Percentiles rank a stretch among this genome's conserved stretches.
phyloP scores from a whole-genome alignment of 2,113 vertebrate species.

The Eublepharis macularius region DNA sequence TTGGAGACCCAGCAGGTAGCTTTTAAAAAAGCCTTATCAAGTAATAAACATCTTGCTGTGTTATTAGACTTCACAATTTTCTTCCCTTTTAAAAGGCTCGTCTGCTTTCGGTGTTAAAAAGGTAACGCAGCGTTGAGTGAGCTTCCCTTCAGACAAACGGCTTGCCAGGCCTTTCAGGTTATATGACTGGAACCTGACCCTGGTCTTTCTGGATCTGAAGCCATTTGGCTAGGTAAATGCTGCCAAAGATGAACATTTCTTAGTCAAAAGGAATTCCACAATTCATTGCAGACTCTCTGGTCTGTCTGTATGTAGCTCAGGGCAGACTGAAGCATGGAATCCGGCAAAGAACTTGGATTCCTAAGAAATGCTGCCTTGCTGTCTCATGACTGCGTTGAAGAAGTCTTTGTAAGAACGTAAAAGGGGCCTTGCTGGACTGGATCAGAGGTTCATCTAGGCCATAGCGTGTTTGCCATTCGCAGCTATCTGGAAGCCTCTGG shows the following conservation, averaged over 20 bases:
- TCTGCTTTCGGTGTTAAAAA: background rate
- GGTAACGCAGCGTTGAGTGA: constrained; percentile 31
- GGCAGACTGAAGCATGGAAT: background rate
- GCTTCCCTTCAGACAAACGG: background rate
- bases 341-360: background rate
- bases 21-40: constrained; percentile 53
- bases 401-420: background rate
- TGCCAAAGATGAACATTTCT: background rate
- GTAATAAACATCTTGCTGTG: constrained; percentile 33
- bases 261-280: background rate
- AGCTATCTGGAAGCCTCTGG: background rate
- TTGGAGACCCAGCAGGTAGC: constrained; percentile 51
- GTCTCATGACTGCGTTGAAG: background rate
- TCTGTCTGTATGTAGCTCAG: background rate
- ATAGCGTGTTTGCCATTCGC: background rate
- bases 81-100: background rate
- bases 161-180: background rate
- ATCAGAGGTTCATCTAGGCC: background rate
- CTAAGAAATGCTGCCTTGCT: background rate
- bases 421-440: background rate
- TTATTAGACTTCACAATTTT: constrained; percentile 1
- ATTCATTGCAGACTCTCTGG: background rate
- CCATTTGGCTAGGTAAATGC: background rate
- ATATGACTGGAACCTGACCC: background rate
- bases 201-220: background rate